Evolutionary conservation across 2,113 vertebrate species (phyloP).

Genomic region (Microcebus ravelobensis): DNA sequence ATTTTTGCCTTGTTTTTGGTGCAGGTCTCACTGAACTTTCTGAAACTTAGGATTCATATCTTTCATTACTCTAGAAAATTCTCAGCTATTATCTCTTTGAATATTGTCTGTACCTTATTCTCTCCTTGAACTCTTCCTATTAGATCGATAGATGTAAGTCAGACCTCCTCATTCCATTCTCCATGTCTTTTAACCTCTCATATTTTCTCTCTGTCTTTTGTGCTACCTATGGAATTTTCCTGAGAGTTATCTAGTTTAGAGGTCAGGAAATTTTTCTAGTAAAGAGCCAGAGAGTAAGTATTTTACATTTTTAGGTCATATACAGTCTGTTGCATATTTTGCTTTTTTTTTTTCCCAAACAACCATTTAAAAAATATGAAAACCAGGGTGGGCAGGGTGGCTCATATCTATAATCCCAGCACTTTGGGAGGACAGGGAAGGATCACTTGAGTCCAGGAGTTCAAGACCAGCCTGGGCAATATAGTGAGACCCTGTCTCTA

Average conservation of each 20-base stretch:
- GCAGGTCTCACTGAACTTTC: background rate
- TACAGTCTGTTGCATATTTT: background rate
- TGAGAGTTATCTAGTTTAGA: no score
- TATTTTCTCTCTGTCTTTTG: no score
- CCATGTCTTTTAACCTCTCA: background rate
- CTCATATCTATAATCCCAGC: no score
- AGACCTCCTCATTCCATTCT: background rate
- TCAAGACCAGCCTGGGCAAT: no score
- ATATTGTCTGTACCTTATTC: background rate
- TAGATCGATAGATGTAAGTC: background rate
- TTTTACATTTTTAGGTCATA: background rate
- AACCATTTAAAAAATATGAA: no score
- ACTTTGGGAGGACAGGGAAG: no score
- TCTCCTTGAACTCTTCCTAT: background rate
- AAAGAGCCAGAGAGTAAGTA: no score
- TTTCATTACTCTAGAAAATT: background rate
- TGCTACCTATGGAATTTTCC: no score
- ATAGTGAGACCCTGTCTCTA: no score
- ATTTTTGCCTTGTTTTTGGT: background rate
- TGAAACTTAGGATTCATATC: background rate
- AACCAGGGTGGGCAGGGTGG: no score
- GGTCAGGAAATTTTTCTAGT: no score
- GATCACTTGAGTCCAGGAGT: no score
- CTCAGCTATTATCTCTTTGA: background rate
- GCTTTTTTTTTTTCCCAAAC: background rate